A percentile compares a stretch with the other conserved stretches of the same genome.
Evolutionary conservation across 2,113 vertebrate species (phyloP).

Genomic region (Perca schrenkii): DNA sequence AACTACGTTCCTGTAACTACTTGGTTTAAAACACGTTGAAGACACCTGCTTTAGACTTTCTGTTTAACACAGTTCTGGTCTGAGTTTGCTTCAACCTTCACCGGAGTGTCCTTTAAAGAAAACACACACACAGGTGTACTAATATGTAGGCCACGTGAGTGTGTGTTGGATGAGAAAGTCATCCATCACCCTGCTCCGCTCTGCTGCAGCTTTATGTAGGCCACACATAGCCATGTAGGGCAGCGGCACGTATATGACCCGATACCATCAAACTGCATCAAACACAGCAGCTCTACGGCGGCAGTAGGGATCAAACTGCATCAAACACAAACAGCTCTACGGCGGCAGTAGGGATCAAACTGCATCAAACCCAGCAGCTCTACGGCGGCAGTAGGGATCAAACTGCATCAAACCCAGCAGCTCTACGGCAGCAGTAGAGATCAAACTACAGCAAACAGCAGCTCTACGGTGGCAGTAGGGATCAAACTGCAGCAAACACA

Average conservation of each 20-base stretch:
- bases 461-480: no score
- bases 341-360: no score
- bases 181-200: constrained; percentile 46
- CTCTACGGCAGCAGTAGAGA: no score
- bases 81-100: constrained; percentile 2
- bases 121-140: constrained; percentile 6
- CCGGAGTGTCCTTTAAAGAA: background rate
- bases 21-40: no score
- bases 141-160: constrained; percentile 43
- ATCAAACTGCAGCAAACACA: no score
- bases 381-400: no score
- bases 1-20: no score
- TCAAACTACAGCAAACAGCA: no score
- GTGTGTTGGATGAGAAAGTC: constrained; percentile 6
- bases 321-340: no score
- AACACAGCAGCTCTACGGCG: background rate
- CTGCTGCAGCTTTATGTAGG: constrained; percentile 65
- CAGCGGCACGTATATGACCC: constrained; percentile 56
- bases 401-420: no score
- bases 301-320: background rate
- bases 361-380: no score
- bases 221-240: constrained; percentile 51
- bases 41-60: background rate
- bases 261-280: constrained; percentile 23
- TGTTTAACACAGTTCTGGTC: background rate